These are phyloP conservation scores for Chloroceryle amazona DNA, from an alignment of 2,797 vertebrate genomes.

Conservation along the genomic window DNA sequence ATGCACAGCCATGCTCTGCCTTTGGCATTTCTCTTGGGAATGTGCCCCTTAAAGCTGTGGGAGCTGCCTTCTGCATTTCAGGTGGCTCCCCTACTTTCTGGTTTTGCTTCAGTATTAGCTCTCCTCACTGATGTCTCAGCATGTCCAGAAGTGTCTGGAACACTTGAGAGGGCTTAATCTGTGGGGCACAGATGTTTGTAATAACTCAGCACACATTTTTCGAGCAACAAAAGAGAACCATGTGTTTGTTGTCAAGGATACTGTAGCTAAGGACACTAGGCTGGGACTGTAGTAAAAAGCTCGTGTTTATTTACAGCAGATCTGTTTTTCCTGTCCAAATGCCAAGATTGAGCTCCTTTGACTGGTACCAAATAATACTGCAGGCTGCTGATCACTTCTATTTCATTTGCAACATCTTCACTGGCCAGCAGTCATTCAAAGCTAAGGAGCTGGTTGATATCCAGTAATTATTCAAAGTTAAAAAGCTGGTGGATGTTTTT, in stretches of 20 bases:
- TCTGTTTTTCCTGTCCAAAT: neutral
- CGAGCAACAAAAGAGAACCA: neutral
- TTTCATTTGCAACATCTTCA: neutral
- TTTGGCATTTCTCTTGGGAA: neutral
- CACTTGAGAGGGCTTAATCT: neutral
- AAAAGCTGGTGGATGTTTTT: neutral
- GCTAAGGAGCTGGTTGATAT: neutral
- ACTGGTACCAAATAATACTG: neutral
- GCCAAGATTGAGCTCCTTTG: neutral
- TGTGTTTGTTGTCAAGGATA: neutral
- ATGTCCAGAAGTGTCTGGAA: neutral
- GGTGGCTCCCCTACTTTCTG: neutral
- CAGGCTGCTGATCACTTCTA: neutral
- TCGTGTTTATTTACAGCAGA: neutral
- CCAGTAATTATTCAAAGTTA: neutral
- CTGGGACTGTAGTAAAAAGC: neutral
- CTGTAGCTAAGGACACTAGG: slow-evolving; percentile 3
- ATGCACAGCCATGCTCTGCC: accelerated
- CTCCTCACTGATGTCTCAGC: neutral
- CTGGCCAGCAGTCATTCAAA: neutral
- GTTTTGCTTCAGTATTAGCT: neutral
- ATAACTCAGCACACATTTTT: slow-evolving; percentile 8
- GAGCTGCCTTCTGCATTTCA: neutral
- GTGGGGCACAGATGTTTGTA: slow-evolving; percentile 1
- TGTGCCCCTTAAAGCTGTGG: neutral